These are phyloP conservation scores for Cyanoramphus novaezelandiae DNA, from an alignment of 2,113 vertebrate species.

Conservation along the genomic window DNA sequence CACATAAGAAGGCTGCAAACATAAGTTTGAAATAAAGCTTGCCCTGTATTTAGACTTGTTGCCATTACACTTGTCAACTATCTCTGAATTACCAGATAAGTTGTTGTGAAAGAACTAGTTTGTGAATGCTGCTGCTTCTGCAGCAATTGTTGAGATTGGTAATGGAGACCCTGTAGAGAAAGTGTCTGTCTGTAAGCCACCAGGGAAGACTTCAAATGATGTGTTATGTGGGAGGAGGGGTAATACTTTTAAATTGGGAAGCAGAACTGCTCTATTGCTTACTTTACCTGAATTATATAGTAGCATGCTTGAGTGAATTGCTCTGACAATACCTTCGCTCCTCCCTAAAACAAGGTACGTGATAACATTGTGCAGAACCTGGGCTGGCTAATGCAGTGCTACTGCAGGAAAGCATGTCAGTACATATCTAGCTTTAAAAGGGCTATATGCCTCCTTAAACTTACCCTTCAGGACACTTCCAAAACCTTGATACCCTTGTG, in stretches of 20 bases:
- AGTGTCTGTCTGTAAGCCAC: neutral
- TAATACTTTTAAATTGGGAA: neutral
- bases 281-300: neutral
- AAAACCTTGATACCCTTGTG: neutral
- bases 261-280: neutral
- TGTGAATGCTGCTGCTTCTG: neutral
- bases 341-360: neutral
- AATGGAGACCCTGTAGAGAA: neutral
- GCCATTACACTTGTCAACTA: neutral
- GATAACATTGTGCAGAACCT: neutral
- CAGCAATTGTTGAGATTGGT: neutral
- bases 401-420: neutral
- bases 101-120: neutral
- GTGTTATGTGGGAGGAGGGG: neutral
- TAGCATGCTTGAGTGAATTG: neutral
- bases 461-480: neutral
- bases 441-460: neutral
- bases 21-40: neutral
- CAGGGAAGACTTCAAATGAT: neutral
- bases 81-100: neutral
- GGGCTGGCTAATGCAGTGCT: neutral
- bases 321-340: neutral
- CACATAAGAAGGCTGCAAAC: neutral
- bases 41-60: neutral
- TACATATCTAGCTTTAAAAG: neutral